Base-by-base conservation (phyloP, 1,140 invertebrate genomes). In the Orius insidiosus region DNA sequence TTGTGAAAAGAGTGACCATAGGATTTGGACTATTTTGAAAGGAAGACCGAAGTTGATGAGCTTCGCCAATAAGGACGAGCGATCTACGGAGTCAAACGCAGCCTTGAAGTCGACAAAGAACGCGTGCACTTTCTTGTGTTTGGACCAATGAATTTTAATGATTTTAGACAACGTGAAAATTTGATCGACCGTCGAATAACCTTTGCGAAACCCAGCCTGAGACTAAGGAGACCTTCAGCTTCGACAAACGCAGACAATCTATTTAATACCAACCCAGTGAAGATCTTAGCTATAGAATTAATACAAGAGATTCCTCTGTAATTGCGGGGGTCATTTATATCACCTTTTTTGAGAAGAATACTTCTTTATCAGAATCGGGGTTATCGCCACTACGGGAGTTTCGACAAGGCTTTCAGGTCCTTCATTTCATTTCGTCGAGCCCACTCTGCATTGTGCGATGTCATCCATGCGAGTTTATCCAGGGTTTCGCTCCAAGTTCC, bases 121-220 rank as follows among this genome's bases (percentile, higher is more conserved):
- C 11, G 13, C 10, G 11, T 33, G 47, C 34, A 50, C 11, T 40
- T 47, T 50, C 14, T 39, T 36, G 3, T 39, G 31, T 30, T 34
- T 35, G 2, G 11, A 3, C 11, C 46, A 9, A 9, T 33, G 3
- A 10, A 51, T 10, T 7, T 41, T 41, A n/a, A 41, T 19, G n/a
- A 47, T 5, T 34, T 10, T 47, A 11, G 38, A 46, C 0, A 56
- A 33, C 9, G 16, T 45, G 43, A 54, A 56, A 5, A 57, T 51
- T 11, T 52, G 43, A 13, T 56, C 52, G 5, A 53, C 48, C 36
- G 52, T 54, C 8, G 50, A 47, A 32, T 56, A 36, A 1, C 38
- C 16, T 24, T 51, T 54, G n/a, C 55, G 13, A 33, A 58, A 59
- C 5, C 55, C 57, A 5, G 52, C 53, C 49, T 59, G 57, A 3